phyloP scores from a whole-genome alignment of 2,113 vertebrate genomes.

The Stegastes partitus region DNA sequence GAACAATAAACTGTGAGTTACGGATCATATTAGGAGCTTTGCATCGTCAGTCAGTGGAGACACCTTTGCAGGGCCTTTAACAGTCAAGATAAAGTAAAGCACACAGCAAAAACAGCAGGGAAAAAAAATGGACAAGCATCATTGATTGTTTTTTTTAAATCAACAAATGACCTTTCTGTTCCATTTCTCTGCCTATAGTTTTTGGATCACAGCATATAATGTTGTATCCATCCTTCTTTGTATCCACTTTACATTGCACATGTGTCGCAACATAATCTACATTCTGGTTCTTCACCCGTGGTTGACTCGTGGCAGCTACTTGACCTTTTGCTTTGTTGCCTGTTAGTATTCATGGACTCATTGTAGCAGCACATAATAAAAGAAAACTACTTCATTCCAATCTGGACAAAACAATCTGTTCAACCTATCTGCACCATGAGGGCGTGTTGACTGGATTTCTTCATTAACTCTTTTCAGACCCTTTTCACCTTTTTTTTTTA shows the following conservation, averaged over 20 bases:
- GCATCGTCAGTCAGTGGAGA: background rate
- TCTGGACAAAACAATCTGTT: background rate
- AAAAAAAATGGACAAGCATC: too few relatives aligned
- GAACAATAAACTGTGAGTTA: slow-evolving; percentile 2
- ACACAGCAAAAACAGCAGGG: too few relatives aligned
- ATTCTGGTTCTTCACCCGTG: background rate
- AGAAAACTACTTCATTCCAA: background rate
- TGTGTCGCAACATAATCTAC: background rate
- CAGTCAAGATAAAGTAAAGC: too few relatives aligned
- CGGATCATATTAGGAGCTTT: background rate
- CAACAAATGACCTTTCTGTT: background rate
- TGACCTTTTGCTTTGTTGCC: background rate
- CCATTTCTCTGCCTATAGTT: background rate
- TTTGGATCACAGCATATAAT: background rate
- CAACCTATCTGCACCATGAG: background rate
- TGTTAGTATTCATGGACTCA: background rate
- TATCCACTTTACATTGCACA: background rate
- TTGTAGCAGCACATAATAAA: background rate
- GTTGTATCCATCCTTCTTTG: background rate
- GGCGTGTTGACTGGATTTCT: background rate
- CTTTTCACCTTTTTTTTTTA: background rate
- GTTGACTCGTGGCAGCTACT: background rate
- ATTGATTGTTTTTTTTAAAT: too few relatives aligned
- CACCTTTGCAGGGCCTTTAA: too few relatives aligned
- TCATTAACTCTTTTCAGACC: background rate